A percentile compares a stretch with the other conserved stretches of the same genome.
Evolutionary conservation across 1,140 invertebrate species (phyloP).

Genomic region (Euura saliciscinereae): DNA sequence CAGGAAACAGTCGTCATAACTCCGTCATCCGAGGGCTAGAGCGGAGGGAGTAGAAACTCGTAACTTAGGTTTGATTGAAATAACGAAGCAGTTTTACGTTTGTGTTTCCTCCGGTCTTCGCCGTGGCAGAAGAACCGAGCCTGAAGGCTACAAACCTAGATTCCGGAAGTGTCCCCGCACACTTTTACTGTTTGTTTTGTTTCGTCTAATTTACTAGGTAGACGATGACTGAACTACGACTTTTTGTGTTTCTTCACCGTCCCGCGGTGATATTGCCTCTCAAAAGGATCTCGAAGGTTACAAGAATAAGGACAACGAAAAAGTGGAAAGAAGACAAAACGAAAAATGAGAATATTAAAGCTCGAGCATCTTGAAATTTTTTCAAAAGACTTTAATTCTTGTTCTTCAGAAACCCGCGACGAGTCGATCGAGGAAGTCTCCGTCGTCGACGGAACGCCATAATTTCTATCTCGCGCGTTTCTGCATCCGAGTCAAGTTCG

Average conservation of each 20-base stretch:
- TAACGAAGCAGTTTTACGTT: constrained; percentile 3
- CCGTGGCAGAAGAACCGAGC: background rate
- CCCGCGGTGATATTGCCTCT: no score
- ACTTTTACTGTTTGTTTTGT: constrained; percentile 5
- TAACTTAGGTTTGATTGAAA: constrained; percentile 6
- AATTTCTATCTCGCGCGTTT: background rate
- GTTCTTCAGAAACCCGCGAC: background rate
- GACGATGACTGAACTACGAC: constrained; percentile 1
- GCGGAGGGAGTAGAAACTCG: constrained; percentile 6
- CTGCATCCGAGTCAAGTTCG: background rate
- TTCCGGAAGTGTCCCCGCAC: constrained; percentile 2
- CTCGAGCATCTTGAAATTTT: no score
- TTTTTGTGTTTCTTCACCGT: background rate
- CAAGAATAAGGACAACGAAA: no score
- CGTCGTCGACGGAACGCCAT: background rate
- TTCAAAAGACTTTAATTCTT: background rate
- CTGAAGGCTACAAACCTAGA: background rate
- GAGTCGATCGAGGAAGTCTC: background rate
- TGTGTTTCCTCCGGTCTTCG: background rate
- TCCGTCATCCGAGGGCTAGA: background rate
- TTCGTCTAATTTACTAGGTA: constrained; percentile 1
- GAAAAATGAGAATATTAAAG: background rate
- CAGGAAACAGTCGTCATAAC: constrained; percentile 7
- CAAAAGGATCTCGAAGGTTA: no score
- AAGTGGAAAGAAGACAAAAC: background rate